Conservation (phyloP, 2,113 vertebrate species). For the Aptenodytes forsteri region DNA sequence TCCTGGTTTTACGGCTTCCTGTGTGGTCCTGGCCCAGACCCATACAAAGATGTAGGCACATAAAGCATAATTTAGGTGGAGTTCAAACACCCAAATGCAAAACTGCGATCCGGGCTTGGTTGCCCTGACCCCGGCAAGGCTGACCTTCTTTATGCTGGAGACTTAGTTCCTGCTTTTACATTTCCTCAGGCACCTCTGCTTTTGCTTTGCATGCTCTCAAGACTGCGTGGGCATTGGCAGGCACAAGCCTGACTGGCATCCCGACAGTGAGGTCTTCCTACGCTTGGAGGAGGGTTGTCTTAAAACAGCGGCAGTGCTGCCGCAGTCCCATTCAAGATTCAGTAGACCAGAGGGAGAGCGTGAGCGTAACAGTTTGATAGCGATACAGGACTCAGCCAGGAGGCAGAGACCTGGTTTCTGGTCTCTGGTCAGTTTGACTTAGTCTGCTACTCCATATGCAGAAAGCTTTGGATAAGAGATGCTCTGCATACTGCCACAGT, state of each 20-base stretch:
- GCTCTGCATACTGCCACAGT: not conserved
- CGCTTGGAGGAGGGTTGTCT: not conserved
- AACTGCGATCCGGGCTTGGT: not conserved
- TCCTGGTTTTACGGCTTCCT: not conserved
- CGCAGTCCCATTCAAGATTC: not conserved
- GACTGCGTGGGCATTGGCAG: rapidly evolving
- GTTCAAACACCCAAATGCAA: not conserved
- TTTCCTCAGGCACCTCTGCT: not conserved
- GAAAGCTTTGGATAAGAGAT: not conserved
- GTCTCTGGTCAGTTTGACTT: not conserved
- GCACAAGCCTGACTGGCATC: not conserved
- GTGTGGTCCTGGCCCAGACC: not conserved
- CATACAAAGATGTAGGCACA: not conserved
- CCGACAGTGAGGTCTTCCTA: not conserved
- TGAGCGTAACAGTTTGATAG: not conserved
- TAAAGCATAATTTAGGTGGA: not conserved
- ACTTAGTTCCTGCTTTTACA: not conserved
- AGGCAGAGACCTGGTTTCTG: not conserved
- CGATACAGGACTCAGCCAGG: not conserved
- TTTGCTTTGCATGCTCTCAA: not conserved
- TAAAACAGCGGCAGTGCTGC: not conserved
- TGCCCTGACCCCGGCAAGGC: not conserved
- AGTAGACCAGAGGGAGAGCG: not conserved
- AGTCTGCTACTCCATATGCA: not conserved
- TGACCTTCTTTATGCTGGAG: not conserved